Conservation (phyloP, 2,888 invertebrate species). For the Zonitis immaculata region DNA sequence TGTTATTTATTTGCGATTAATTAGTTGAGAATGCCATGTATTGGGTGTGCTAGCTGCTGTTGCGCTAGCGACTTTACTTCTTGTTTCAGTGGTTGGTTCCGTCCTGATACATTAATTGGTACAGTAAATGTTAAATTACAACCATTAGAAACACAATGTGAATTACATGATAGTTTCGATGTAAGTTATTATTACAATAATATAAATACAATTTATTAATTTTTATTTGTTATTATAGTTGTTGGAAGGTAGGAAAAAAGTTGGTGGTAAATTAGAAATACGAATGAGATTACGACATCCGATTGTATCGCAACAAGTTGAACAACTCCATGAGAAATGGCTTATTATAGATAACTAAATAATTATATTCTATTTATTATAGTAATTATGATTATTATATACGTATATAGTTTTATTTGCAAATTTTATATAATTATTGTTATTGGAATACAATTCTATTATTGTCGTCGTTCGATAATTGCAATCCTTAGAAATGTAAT, state of each 20-base stretch:
- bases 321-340: constrained; percentile 89
- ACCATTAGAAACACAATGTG: constrained; percentile 83
- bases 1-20: constrained; percentile 11
- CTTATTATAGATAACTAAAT: constrained; percentile 67
- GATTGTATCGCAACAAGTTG: constrained; percentile 81
- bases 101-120: constrained; percentile 82
- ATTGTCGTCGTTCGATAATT: constrained; percentile 1
- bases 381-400: constrained; percentile 2
- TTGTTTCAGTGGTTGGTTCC: constrained; percentile 91
- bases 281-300: constrained; percentile 85
- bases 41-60: constrained; percentile 39
- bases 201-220: too few species aligned
- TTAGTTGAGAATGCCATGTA: constrained; percentile 36
- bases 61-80: constrained; percentile 47
- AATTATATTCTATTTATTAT: not conserved
- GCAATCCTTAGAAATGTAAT: constrained; percentile 16
- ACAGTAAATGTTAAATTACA: constrained; percentile 78
- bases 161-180: constrained; percentile 87
- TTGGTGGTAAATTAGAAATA: constrained; percentile 87
- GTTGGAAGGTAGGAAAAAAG: constrained; percentile 82
- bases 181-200: too few species aligned
- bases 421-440: constrained; percentile 7
- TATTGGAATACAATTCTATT: constrained; percentile 1
- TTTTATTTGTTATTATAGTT: constrained; percentile 53
- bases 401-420: constrained; percentile 2